phyloP scores from a whole-genome alignment of 2,113 vertebrate genomes.

The Macaca fascicularis region T2T-MFA8v1.1 NC_088381.1:100299501-100300000 shows the following conservation, averaged over 20 bases:
- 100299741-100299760: background rate
- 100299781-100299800: background rate
- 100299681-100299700: background rate
- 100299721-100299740: background rate
- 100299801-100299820: conserved; percentile 37
- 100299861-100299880: background rate
- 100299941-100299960: conserved; percentile 9
- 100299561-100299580: conserved; percentile 18
- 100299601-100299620: background rate
- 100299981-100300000: background rate
- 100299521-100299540: background rate
- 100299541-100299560: background rate
- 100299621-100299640: background rate
- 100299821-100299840: background rate
- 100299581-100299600: conserved; percentile 18
- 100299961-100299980: background rate
- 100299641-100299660: background rate
- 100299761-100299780: background rate
- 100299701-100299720: background rate
- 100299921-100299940: conserved; percentile 8
- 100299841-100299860: background rate
- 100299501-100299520: background rate
- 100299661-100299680: background rate
- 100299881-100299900: background rate
- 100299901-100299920: background rate